phyloP scores from a whole-genome alignment of 2,113 vertebrate species.

The Atherinomorus stipes region DNA sequence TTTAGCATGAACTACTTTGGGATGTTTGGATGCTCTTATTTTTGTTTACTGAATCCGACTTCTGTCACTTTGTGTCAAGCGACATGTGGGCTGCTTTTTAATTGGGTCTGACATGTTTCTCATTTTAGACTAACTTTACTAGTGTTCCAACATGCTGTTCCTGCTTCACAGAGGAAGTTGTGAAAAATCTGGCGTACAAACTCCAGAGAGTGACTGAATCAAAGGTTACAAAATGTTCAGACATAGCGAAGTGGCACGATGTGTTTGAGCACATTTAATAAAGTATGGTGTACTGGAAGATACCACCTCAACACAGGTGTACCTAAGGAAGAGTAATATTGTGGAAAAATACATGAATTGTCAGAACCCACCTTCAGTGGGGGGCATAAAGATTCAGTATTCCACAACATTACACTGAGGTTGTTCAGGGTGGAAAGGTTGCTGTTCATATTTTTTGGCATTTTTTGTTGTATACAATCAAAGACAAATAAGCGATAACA shows the following conservation, averaged over 20 bases:
- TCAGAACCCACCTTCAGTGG: background rate
- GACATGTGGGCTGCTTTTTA: conserved; percentile 69
- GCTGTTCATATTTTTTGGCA: background rate
- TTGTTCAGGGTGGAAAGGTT: background rate
- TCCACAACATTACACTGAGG: background rate
- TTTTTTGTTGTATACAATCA: background rate
- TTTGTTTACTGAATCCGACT: conserved; percentile 78
- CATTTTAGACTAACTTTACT: conserved; percentile 79
- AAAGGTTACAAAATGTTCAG: conserved; percentile 83
- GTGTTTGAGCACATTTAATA: conserved; percentile 37
- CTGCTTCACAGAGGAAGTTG: conserved; percentile 76
- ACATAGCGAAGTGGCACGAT: conserved; percentile 57
- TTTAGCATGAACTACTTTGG: conserved; percentile 79
- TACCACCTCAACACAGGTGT: conserved; percentile 40
- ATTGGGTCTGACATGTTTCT: conserved; percentile 81
- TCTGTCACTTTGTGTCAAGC: conserved; percentile 79
- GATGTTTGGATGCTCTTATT: conserved; percentile 79
- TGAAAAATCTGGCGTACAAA: conserved; percentile 74
- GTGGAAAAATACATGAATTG: conserved; percentile 6
- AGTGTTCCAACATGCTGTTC: conserved; percentile 79
- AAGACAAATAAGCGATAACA: background rate
- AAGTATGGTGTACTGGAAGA: conserved; percentile 22
- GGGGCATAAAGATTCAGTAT: background rate
- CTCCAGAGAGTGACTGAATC: conserved; percentile 78
- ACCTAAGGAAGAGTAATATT: conserved; percentile 6